Evolutionary conservation across 2,797 vertebrate genomes (phyloP).

Genomic region (Dryobates pubescens): DNA sequence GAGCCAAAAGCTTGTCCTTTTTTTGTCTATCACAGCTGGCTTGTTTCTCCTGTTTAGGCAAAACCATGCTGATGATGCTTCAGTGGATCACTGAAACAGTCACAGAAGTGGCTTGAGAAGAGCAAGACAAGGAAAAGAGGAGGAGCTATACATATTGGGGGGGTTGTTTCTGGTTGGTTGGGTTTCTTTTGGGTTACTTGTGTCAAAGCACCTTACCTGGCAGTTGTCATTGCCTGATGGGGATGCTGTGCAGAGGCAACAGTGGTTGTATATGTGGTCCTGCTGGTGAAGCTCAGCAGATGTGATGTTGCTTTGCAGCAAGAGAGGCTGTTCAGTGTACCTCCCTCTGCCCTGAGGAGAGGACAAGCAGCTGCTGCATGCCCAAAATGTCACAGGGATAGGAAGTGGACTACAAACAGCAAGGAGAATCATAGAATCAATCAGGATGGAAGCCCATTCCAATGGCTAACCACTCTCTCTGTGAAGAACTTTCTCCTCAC

Average conservation of each 20-base stretch:
- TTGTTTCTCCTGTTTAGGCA: not conserved
- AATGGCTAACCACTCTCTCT: too few relatives aligned
- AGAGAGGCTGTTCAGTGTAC: not conserved
- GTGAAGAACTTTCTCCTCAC: too few relatives aligned
- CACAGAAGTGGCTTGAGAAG: not conserved
- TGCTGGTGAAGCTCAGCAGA: not conserved
- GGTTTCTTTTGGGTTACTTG: not conserved
- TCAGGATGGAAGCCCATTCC: too few relatives aligned
- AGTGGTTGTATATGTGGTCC: rapidly evolving
- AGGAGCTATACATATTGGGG: not conserved
- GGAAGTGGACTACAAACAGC: not conserved
- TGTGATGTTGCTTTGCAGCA: not conserved
- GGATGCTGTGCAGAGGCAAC: not conserved
- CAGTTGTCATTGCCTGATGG: not conserved
- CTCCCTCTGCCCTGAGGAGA: not conserved
- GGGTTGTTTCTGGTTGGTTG: not conserved
- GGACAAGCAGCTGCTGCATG: not conserved
- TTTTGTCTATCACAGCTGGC: not conserved
- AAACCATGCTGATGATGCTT: not conserved
- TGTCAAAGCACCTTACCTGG: not conserved
- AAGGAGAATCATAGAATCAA: not conserved
- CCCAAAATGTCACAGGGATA: rapidly evolving
- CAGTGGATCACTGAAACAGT: not conserved
- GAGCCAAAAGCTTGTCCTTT: not conserved
- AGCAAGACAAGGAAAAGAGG: not conserved